These are phyloP conservation scores for Mesorhabditis belari DNA, from an alignment of 2,888 invertebrate genomes.

Conservation along the genomic window DNA sequence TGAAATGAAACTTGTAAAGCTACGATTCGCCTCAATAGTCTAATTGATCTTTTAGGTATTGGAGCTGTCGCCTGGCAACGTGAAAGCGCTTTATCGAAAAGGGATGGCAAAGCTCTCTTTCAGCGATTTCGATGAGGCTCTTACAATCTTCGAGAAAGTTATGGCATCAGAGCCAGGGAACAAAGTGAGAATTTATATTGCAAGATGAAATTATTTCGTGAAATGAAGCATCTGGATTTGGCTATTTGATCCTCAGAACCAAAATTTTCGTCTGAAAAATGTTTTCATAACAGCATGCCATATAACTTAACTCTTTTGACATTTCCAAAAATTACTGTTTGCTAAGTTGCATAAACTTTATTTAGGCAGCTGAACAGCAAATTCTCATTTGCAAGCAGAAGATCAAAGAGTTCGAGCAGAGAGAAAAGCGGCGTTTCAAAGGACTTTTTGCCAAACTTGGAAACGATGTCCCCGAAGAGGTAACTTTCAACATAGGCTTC, in stretches of 20 bases:
- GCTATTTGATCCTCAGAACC: neutral
- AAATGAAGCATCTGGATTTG: neutral
- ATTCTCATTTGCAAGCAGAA: constrained; percentile 66
- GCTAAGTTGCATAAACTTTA: too few relatives aligned
- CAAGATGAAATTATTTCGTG: neutral
- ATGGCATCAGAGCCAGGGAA: constrained; percentile 75
- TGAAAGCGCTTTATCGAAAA: constrained; percentile 78
- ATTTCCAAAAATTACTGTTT: too few relatives aligned
- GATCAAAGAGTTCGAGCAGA: constrained; percentile 69
- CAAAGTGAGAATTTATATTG: constrained; percentile 66
- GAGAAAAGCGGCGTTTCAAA: constrained; percentile 74
- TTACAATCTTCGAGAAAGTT: constrained; percentile 71
- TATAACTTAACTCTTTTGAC: neutral
- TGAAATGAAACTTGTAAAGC: constrained; percentile 59
- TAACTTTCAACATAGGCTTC: too few relatives aligned
- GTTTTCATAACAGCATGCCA: neutral
- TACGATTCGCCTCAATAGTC: constrained; percentile 56
- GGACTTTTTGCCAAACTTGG: constrained; percentile 81
- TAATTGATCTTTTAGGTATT: constrained; percentile 55
- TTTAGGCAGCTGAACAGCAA: constrained; percentile 43
- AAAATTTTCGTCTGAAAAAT: neutral
- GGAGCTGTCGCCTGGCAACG: constrained; percentile 68
- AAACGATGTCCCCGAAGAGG: constrained; percentile 8
- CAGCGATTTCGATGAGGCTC: constrained; percentile 72
- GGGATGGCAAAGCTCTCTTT: constrained; percentile 32